Evolutionary conservation across 2,113 vertebrate species (phyloP).

Genomic region (Chamaetylas fuelleborni): DNA sequence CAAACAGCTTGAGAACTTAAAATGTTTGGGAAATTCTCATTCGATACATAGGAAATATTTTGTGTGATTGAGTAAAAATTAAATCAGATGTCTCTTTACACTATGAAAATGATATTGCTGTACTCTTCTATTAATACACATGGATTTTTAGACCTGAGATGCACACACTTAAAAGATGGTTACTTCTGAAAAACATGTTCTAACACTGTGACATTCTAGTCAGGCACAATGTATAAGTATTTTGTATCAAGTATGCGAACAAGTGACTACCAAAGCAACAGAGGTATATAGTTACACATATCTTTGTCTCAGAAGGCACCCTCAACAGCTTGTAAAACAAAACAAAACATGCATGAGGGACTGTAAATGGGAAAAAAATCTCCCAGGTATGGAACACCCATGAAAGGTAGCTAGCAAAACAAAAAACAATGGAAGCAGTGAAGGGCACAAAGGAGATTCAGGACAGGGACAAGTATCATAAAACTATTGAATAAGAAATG

Average conservation of each 20-base stretch:
- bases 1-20: background rate
- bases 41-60: background rate
- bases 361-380: background rate
- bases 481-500: background rate
- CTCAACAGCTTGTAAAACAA: background rate
- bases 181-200: background rate
- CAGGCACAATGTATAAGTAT: background rate
- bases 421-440: background rate
- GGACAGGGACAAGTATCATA: rapidly evolving
- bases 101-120: background rate
- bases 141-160: background rate
- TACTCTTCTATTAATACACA: background rate
- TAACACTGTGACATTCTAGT: background rate
- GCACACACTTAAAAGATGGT: background rate
- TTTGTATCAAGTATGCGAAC: background rate
- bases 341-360: background rate
- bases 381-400: background rate
- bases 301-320: background rate
- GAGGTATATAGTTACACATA: background rate
- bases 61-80: background rate
- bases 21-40: background rate
- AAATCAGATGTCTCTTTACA: background rate
- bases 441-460: background rate
- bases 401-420: background rate
- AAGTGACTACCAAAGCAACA: background rate